A percentile compares a stretch with the other conserved stretches of the same genome.
Evolutionary conservation across 1,140 invertebrate species (phyloP).

Genomic region (Drosophila neocordata): DNA sequence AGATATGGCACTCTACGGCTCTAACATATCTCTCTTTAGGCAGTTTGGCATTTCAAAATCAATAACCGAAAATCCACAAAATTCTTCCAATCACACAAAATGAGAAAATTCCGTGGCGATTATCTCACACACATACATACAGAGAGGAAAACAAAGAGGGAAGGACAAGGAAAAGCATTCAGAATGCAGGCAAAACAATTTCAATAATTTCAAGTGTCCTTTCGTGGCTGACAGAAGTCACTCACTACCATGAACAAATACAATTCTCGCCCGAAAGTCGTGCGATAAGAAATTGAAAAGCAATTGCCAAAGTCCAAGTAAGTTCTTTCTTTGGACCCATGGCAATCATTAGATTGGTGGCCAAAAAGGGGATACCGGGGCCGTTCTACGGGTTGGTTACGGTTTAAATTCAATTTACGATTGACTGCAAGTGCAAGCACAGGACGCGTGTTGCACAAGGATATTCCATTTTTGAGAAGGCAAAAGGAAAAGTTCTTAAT

Average conservation of each 20-base stretch:
- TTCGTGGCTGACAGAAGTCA: slow-evolving; percentile 61
- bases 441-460: slow-evolving; percentile 69
- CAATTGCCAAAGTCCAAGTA: slow-evolving; percentile 54
- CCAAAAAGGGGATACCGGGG: background rate
- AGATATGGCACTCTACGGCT: slow-evolving; percentile 1
- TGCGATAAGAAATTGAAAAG: slow-evolving; percentile 67
- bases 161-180: slow-evolving; percentile 2
- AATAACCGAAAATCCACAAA: slow-evolving; percentile 77
- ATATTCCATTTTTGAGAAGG: slow-evolving; percentile 3
- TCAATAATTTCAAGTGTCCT: slow-evolving; percentile 79
- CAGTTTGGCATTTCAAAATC: slow-evolving; percentile 64
- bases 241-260: slow-evolving; percentile 36
- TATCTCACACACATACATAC: slow-evolving; percentile 59
- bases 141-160: slow-evolving; percentile 38
- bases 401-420: slow-evolving; percentile 75
- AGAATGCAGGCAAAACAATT: slow-evolving; percentile 67
- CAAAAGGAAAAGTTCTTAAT: slow-evolving; percentile 29
- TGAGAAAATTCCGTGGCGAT: slow-evolving; percentile 73
- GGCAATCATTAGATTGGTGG: slow-evolving; percentile 44
- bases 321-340: slow-evolving; percentile 2
- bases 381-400: background rate
- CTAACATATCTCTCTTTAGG: slow-evolving; percentile 5
- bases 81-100: slow-evolving; percentile 74
- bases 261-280: background rate
- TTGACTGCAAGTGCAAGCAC: slow-evolving; percentile 59